Conservation (phyloP, 2,113 vertebrate genomes). For the Alethe diademata region DNA sequence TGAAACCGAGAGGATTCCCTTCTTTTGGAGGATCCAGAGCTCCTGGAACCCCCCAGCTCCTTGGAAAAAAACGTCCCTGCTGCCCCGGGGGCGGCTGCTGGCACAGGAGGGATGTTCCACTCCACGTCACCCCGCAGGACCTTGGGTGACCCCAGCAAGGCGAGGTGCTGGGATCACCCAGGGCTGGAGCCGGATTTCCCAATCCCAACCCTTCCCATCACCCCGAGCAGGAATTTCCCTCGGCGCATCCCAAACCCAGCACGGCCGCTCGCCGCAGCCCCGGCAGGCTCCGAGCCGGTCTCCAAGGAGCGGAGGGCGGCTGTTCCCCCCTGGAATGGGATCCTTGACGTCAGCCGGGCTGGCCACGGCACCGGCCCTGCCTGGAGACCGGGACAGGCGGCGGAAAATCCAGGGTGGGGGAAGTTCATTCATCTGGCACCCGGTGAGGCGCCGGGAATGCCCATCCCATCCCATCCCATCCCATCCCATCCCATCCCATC, state of each 20-base stretch:
- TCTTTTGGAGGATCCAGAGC: neutral
- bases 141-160: fast-evolving
- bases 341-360: conserved; percentile 66
- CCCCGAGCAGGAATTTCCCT: neutral
- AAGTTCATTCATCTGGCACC: neutral
- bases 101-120: neutral
- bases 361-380: conserved; percentile 58
- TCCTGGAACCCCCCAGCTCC: neutral
- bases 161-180: neutral
- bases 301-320: conserved; percentile 13
- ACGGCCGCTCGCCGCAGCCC: fast-evolving
- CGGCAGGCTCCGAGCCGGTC: neutral
- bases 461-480: neutral
- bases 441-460: fast-evolving
- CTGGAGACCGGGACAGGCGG: conserved; percentile 25
- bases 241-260: fast-evolving
- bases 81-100: neutral
- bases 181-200: neutral
- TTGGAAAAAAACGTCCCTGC: neutral
- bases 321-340: conserved; percentile 35
- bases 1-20: neutral
- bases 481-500: neutral
- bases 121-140: fast-evolving
- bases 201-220: neutral
- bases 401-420: neutral